Percentiles rank a stretch among this genome's conserved stretches.
Conservation (phyloP, 2,888 invertebrate species). For the Xylophagus ater region DNA sequence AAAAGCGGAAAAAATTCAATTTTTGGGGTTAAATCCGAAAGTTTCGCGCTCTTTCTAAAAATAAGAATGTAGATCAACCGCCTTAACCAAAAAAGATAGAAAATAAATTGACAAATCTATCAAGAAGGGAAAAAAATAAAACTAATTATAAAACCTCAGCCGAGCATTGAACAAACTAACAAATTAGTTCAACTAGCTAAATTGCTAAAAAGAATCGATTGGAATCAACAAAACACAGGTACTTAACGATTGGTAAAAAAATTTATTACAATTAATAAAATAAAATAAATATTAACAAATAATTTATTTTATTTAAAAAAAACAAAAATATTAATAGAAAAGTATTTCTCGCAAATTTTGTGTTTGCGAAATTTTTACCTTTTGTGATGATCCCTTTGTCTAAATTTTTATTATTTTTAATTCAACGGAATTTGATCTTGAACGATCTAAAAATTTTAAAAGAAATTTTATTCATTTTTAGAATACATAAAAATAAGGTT, state of each 20-base stretch:
- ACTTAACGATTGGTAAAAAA: conserved; percentile 15
- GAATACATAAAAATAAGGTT: conserved; percentile 7
- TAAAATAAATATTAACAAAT: conserved; percentile 7
- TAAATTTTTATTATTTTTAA: conserved; percentile 8
- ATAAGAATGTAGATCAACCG: no score
- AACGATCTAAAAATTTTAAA: conserved; percentile 46
- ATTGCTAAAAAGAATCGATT: conserved; percentile 8
- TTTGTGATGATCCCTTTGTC: neutral
- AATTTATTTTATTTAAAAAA: neutral
- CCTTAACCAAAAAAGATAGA: no score
- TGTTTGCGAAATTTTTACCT: neutral
- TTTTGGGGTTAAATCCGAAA: no score
- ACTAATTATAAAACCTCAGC: no score
- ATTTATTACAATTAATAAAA: conserved; percentile 16
- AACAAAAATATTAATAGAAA: neutral
- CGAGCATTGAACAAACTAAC: conserved; percentile 16
- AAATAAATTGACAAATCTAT: no score
- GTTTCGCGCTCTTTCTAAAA: no score
- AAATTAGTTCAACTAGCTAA: conserved; percentile 13
- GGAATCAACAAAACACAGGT: conserved; percentile 2
- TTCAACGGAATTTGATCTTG: conserved; percentile 18
- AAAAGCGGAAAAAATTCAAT: conserved; percentile 30
- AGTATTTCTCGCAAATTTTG: neutral
- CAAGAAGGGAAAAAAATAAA: no score
- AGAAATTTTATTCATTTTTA: conserved; percentile 5